Evolutionary conservation across 1,140 invertebrate genomes (phyloP), one percentile per base, ranked within the genome.

Genomic region (Pteromalus puparum): DNA sequence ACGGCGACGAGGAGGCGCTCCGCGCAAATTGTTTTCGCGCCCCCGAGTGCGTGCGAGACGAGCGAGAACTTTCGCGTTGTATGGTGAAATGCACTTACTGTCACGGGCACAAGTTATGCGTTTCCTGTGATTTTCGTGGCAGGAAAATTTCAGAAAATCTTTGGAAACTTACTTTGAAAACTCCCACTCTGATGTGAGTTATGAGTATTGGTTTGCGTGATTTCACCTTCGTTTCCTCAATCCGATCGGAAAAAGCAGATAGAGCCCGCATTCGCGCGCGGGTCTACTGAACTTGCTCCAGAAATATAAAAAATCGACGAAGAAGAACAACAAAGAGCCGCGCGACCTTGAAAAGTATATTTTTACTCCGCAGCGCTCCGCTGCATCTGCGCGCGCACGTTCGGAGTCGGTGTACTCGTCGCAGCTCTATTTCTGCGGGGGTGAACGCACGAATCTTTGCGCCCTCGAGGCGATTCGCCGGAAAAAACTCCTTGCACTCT

Each of bases 331-430:
- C 65, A 75, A 75, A 82, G 28, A 61, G 30, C 26, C 15, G n/a
- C n/a, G n/a, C n/a, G 34, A 75, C 81, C 81, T 82, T 82, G 81
- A 74, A 28, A 65, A 61, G 34, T 82, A 75, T 82, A 82, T 82
- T 82, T 82, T 75, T 82, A 61, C 53, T 61, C 53, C 0, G 21
- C 53, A 7, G 18, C 15, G 13, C 10, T 28, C 1, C 24, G 18
- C 67, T 68, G 68, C 28, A 15, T 70, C 24, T 18, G 72, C 73
- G 5, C 30, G 72, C 15, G 30, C 80, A 42, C 67, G 30, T n/a
- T n/a, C n/a, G n/a, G n/a, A n/a, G n/a, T n/a, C n/a, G n/a, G n/a
- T n/a, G 30, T 34, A 34, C 67, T 70, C 28, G 61, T 68, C 61
- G 38, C 15, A n/a, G n/a, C 12, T 34, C 75, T 77, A 61, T 77